These are phyloP conservation scores for Gavialis gangeticus DNA, from an alignment of 2,113 vertebrate genomes.

Conservation along the genomic window DNA sequence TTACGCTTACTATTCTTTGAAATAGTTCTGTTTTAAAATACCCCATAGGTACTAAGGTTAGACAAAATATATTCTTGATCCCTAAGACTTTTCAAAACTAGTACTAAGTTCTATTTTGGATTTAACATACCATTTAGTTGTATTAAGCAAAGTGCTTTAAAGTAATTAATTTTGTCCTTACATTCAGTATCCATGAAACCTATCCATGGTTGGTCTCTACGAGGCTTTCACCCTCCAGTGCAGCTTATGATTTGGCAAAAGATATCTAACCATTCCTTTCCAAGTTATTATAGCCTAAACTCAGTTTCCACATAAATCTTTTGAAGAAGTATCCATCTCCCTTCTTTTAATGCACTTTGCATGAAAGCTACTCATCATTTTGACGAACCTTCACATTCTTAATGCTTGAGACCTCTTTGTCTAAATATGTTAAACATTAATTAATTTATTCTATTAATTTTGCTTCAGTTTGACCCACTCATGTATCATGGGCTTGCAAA, in stretches of 20 bases:
- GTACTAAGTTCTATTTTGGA: background rate
- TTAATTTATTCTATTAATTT: conserved; percentile 42
- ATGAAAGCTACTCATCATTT: conserved; percentile 18
- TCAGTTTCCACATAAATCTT: background rate
- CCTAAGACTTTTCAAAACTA: background rate
- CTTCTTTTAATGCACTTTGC: background rate
- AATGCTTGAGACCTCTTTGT: conserved; percentile 66
- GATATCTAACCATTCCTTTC: background rate
- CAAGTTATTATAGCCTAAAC: conserved; percentile 10
- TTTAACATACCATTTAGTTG: fast-evolving
- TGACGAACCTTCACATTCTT: conserved; percentile 49
- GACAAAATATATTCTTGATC: background rate
- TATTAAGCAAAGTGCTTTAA: background rate
- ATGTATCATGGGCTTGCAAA: conserved; percentile 24
- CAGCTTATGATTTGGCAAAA: background rate
- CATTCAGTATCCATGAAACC: background rate
- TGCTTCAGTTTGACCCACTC: background rate
- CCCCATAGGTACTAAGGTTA: background rate
- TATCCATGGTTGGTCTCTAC: background rate
- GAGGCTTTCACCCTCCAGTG: background rate
- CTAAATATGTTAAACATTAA: conserved; percentile 53
- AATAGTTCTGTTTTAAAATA: background rate
- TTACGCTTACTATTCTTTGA: background rate
- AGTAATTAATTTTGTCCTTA: background rate
- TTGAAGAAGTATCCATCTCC: background rate